Percentiles rank a stretch among this genome's conserved stretches.
These are phyloP conservation scores for Leptinotarsa texana DNA, from an alignment of 1,140 invertebrate genomes.

Conservation along the genomic window DNA sequence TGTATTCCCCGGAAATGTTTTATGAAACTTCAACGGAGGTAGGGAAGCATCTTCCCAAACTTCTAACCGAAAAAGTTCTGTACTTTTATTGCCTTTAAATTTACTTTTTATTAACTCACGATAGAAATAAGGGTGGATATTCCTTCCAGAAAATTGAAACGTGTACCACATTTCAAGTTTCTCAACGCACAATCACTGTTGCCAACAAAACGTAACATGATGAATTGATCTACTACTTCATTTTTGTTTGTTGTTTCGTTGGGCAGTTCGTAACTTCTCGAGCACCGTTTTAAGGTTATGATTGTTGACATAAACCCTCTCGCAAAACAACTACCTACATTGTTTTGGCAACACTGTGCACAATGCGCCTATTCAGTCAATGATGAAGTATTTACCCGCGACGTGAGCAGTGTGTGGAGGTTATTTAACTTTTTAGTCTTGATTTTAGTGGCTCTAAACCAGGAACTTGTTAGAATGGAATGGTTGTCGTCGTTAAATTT, in stretches of 20 bases:
- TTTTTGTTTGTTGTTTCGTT: too few relatives aligned
- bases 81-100: constrained; percentile 32
- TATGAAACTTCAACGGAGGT: constrained; percentile 38
- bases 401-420: constrained; percentile 14
- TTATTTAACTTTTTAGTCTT: constrained; percentile 37
- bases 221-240: too few relatives aligned
- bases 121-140: neutral
- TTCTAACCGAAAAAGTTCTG: constrained; percentile 30
- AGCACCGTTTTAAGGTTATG: too few relatives aligned
- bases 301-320: too few relatives aligned
- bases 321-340: too few relatives aligned
- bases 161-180: too few relatives aligned
- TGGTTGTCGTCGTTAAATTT: constrained; percentile 49
- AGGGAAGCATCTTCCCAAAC: constrained; percentile 24
- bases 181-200: too few relatives aligned
- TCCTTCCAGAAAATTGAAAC: too few relatives aligned
- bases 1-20: constrained; percentile 38
- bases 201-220: too few relatives aligned
- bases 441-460: constrained; percentile 38
- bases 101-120: constrained; percentile 29
- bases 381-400: neutral
- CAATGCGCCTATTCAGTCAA: neutral
- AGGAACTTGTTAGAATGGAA: constrained; percentile 51
- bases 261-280: too few relatives aligned
- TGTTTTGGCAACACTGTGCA: too few relatives aligned